A percentile compares a stretch with the other conserved stretches of the same genome.
These are phyloP conservation scores for Heliconius hermathena DNA, from an alignment of 1,140 invertebrate genomes.

Conservation along the genomic window DNA sequence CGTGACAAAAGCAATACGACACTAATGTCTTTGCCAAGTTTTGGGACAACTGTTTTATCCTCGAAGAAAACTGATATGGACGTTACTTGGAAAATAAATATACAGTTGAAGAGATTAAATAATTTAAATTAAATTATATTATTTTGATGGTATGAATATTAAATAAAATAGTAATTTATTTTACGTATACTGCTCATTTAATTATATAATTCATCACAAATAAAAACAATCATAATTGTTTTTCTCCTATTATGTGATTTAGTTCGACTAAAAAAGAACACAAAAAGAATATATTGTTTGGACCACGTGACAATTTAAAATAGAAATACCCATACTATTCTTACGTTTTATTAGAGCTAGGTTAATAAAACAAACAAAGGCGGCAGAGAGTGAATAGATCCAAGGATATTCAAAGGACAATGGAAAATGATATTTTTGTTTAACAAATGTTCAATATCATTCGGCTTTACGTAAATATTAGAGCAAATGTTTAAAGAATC, in stretches of 20 bases:
- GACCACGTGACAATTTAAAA: neutral
- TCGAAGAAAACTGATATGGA: neutral
- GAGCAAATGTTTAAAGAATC: conserved; percentile 31
- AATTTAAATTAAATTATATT: too few species aligned
- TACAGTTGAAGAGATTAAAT: too few species aligned
- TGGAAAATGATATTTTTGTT: conserved; percentile 62
- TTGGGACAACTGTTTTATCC: conserved; percentile 35
- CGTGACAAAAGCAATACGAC: conserved; percentile 61
- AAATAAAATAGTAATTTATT: too few species aligned
- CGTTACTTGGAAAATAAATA: neutral
- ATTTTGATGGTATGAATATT: too few species aligned
- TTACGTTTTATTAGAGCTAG: conserved; percentile 44
- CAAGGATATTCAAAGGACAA: conserved; percentile 58
- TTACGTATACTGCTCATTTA: too few species aligned
- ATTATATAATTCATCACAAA: too few species aligned
- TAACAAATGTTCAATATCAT: conserved; percentile 54
- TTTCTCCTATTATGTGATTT: too few species aligned
- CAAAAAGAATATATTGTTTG: too few species aligned
- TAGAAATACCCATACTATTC: conserved; percentile 43
- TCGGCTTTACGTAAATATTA: neutral
- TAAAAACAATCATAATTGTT: too few species aligned
- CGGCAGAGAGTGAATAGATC: conserved; percentile 59
- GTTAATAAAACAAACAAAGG: conserved; percentile 52
- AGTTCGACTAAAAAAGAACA: too few species aligned
- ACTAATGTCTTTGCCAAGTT: conserved; percentile 56